Evolutionary conservation across 2,888 invertebrate genomes (phyloP), one percentile per base, ranked within the genome.

Genomic region (Nephrotoma appendiculata): DNA sequence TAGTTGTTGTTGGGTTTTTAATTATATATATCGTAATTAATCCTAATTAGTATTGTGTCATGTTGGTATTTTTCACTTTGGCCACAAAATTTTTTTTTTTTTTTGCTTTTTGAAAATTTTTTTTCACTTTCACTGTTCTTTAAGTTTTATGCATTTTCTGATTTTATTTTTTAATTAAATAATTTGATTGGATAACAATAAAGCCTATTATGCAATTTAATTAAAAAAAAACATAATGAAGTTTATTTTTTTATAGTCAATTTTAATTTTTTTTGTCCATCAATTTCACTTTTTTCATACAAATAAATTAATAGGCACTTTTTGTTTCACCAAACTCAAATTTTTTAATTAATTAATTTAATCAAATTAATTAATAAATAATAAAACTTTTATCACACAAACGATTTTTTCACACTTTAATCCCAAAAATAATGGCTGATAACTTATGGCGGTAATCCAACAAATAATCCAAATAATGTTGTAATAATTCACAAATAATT

Each of bases 391-490:
- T 71, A 71, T 71, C 71, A 71, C 71, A 71, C 71, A 71, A 71
- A 71, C 52, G 15, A 57, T 57, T 57, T 57, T 57, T 15, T 5
- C 52, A 57, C 71, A 71, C 71, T 71, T 71, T 71, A 71, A 71
- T 71, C 71, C 71, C 71, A 71, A 71, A 19, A 71, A 31, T 71
- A 71, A 71, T 71, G 71, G 71, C 19, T 71, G 71, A 71, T 71
- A 71, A 57, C 52, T 57, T 57, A 57, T 57, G 52, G 52, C 15
- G 52, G 71, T 71, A 71, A 71, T 71, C 87, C 86, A 87, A 87
- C 31, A 86, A 42, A 43, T 86, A 86, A 43, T 86, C 86, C 86
- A 86, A 87, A 87, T 87, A 83, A 84, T 84, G 43, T 86, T 84
- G 71, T 71, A 31, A 71, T 71, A 71, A 71, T 71, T 71, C 71